These are phyloP conservation scores for Pardalotus punctatus DNA, from an alignment of 2,113 vertebrate species.

Conservation along the genomic window DNA sequence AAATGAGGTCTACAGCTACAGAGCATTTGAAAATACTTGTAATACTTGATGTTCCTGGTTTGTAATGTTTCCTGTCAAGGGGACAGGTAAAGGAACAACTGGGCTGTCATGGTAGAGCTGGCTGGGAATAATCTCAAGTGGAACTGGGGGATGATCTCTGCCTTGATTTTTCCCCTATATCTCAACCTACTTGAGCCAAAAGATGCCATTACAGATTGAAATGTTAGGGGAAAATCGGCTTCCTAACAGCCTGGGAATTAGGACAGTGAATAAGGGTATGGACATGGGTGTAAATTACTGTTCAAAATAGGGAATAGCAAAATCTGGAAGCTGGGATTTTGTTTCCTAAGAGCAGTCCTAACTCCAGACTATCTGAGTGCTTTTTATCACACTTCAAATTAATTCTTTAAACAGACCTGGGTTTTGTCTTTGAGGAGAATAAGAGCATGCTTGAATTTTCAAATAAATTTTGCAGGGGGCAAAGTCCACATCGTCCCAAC, in stretches of 20 bases:
- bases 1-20: not conserved
- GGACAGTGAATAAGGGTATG: not conserved
- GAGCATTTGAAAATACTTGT: not conserved
- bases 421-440: not conserved
- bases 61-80: not conserved
- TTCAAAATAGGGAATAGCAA: not conserved
- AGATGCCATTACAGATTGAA: not conserved
- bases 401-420: not conserved
- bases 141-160: not conserved
- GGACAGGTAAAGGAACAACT: not conserved
- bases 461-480: not conserved
- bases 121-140: not conserved
- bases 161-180: not conserved
- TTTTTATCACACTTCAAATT: not conserved
- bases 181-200: not conserved
- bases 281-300: not conserved
- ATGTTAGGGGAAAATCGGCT: fast-evolving
- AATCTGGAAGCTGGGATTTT: not conserved
- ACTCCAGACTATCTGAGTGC: not conserved
- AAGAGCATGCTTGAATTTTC: not conserved
- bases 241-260: not conserved
- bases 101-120: not conserved
- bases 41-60: not conserved
- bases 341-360: not conserved
- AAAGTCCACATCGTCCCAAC: not conserved